Evolutionary conservation across 2,113 vertebrate species (phyloP).

Genomic region (Pterocles gutturalis): DNA sequence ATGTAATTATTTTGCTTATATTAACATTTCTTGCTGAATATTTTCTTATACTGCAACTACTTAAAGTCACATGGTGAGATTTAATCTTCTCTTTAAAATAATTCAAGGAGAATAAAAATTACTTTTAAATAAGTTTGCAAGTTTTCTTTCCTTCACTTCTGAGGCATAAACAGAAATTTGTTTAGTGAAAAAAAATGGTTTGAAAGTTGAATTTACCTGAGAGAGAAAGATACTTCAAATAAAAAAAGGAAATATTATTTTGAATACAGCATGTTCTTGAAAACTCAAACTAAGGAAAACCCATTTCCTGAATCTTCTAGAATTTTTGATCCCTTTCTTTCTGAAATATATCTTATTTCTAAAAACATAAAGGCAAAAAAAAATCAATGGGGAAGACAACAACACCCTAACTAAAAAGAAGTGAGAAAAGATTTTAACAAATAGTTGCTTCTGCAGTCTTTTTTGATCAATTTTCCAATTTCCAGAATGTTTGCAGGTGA

Average conservation of each 20-base stretch:
- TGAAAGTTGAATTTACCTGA: background rate
- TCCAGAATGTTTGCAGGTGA: background rate
- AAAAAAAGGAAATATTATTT: background rate
- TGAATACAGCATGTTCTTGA: background rate
- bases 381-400: background rate
- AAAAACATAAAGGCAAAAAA: background rate
- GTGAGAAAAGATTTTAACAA: background rate
- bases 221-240: background rate
- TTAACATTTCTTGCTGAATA: slow-evolving; percentile 37
- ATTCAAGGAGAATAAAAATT: background rate
- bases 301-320: background rate
- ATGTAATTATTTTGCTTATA: slow-evolving; percentile 49
- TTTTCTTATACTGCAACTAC: background rate
- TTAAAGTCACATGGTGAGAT: background rate
- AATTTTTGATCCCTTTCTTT: background rate
- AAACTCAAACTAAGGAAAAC: background rate
- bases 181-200: background rate
- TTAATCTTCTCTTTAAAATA: slow-evolving; percentile 28
- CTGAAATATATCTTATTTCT: background rate
- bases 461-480: background rate
- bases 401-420: background rate
- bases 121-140: background rate
- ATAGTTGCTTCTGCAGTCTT: background rate
- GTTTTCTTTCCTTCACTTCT: background rate
- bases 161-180: background rate